Evolutionary conservation across 2,797 vertebrate genomes (phyloP).

Genomic region (Lerista edwardsae): DNA sequence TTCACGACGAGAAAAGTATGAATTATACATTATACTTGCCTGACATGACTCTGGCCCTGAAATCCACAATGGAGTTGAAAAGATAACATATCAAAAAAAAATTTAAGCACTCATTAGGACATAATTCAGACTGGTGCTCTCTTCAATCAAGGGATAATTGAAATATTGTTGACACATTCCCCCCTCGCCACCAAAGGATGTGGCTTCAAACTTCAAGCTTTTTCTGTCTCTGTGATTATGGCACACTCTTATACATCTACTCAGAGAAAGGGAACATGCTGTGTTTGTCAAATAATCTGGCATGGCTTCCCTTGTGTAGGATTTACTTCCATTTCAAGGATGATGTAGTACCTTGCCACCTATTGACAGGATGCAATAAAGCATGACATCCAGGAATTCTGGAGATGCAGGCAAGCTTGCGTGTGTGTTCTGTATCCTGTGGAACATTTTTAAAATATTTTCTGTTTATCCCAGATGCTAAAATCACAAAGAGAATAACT

Average conservation of each 20-base stretch:
- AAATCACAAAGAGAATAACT: not conserved
- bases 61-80: not conserved
- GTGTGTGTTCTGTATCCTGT: not conserved
- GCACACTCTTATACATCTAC: slow-evolving; percentile 3
- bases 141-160: not conserved
- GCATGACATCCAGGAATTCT: not conserved
- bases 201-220: not conserved
- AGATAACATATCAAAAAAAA: not conserved
- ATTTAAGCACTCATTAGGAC: not conserved
- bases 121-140: not conserved
- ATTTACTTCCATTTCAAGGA: slow-evolving; percentile 3
- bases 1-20: not conserved
- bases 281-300: slow-evolving; percentile 26
- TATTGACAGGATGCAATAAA: slow-evolving; percentile 23
- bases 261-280: not conserved
- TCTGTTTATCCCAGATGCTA: slow-evolving; percentile 22
- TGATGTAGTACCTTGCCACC: not conserved
- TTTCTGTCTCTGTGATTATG: not conserved
- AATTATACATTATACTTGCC: slow-evolving; percentile 17
- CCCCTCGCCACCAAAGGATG: not conserved
- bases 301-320: slow-evolving; percentile 2
- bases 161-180: not conserved
- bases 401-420: not conserved
- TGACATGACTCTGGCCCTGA: fast-evolving
- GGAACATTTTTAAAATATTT: slow-evolving; percentile 18